These are phyloP conservation scores for Diogma glabrata DNA, from an alignment of 2,888 invertebrate species.

Conservation along the genomic window DNA sequence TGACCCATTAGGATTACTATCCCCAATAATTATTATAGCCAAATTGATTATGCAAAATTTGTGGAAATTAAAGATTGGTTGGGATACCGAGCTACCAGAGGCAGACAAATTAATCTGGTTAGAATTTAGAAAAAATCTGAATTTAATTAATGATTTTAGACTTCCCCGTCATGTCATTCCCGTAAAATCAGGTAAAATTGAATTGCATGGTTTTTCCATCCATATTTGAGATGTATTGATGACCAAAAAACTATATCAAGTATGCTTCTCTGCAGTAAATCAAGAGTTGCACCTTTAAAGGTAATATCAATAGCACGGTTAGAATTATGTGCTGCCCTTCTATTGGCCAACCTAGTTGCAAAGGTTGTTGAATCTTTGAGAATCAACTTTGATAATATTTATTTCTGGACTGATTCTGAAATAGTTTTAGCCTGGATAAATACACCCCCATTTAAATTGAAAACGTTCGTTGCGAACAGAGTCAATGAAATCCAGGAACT, in stretches of 20 bases:
- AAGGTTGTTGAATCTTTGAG: not conserved
- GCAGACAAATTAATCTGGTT: not conserved
- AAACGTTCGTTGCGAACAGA: not conserved
- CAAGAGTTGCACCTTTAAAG: not conserved
- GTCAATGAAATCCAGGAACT: not conserved
- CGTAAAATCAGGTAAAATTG: not conserved
- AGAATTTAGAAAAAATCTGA: not conserved
- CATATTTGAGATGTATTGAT: not conserved
- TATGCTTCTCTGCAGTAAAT: not conserved
- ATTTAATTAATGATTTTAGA: not conserved
- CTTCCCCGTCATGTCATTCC: not conserved
- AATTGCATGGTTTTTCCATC: not conserved
- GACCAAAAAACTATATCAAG: not conserved
- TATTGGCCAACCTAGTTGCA: not conserved
- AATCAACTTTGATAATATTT: not conserved
- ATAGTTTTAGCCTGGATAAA: not conserved
- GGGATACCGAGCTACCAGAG: not conserved
- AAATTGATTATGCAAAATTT: not conserved
- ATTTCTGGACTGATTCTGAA: not conserved
- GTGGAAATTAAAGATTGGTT: not conserved
- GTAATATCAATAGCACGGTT: not conserved
- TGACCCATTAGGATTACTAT: not conserved
- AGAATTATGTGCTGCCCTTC: not conserved
- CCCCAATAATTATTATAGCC: not conserved
- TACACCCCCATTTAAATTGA: not conserved